Percentiles rank a stretch among this genome's conserved stretches.
phyloP scores from a whole-genome alignment of 2,888 invertebrate genomes.

The Ormyrus labotus region DNA sequence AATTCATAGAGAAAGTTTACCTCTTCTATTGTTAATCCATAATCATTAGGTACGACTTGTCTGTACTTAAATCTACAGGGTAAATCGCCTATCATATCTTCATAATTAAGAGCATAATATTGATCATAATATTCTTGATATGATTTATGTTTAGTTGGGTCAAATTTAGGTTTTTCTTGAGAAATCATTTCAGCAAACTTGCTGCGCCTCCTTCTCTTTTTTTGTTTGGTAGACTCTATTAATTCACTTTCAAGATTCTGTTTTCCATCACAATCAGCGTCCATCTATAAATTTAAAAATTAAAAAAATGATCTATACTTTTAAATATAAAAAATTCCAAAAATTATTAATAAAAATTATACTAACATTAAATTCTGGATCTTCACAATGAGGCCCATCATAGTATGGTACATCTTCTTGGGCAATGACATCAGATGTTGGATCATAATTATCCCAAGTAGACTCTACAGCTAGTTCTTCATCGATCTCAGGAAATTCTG shows the following conservation, averaged over 20 bases:
- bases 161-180: slow-evolving; percentile 88
- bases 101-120: slow-evolving; percentile 96
- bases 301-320: slow-evolving; percentile 17
- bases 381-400: slow-evolving; percentile 83
- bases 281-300: slow-evolving; percentile 81
- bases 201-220: slow-evolving; percentile 82
- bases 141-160: slow-evolving; percentile 84
- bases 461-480: slow-evolving; percentile 82
- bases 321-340: slow-evolving; percentile 12
- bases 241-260: slow-evolving; percentile 77
- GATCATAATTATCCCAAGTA: slow-evolving; percentile 83
- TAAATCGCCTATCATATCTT: slow-evolving; percentile 94
- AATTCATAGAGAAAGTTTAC: slow-evolving; percentile 76
- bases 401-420: slow-evolving; percentile 64
- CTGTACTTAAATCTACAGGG: slow-evolving; percentile 96
- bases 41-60: slow-evolving; percentile 91
- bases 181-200: slow-evolving; percentile 85
- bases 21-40: slow-evolving; percentile 93
- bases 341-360: slow-evolving; percentile 11
- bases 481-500: slow-evolving; percentile 89
- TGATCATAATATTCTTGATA: slow-evolving; percentile 95
- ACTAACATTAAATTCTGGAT: slow-evolving; percentile 87
- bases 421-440: slow-evolving; percentile 72
- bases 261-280: slow-evolving; percentile 87
- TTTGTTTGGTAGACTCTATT: slow-evolving; percentile 80